Conservation (phyloP, 2,888 invertebrate species). For the Drosophila anomelani region DNA sequence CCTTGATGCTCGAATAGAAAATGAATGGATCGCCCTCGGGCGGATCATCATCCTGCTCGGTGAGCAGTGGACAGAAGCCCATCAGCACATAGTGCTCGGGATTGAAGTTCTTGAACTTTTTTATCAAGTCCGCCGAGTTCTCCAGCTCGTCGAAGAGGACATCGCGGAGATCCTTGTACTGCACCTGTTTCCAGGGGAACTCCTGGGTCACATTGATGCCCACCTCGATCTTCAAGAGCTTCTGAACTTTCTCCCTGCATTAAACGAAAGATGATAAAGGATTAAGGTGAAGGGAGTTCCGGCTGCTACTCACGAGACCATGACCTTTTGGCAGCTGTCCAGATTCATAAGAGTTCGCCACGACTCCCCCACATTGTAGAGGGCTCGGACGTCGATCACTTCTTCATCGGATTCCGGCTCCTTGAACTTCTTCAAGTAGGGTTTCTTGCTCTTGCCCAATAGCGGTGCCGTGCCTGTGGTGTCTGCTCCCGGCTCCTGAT, state of each 20-base stretch:
- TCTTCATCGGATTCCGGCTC: slow-evolving; percentile 73
- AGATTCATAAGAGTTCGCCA: slow-evolving; percentile 74
- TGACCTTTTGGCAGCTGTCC: slow-evolving; percentile 69
- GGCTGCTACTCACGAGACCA: slow-evolving; percentile 66
- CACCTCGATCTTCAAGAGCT: slow-evolving; percentile 87
- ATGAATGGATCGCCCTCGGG: slow-evolving; percentile 89
- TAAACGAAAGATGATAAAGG: neutral
- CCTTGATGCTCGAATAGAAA: slow-evolving; percentile 86
- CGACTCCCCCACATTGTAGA: slow-evolving; percentile 71
- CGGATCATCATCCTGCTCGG: slow-evolving; percentile 85
- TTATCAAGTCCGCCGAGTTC: slow-evolving; percentile 84
- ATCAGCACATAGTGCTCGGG: slow-evolving; percentile 86
- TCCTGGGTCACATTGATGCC: slow-evolving; percentile 90
- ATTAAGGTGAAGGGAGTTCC: accelerated
- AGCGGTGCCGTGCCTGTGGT: no score
- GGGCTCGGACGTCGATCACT: slow-evolving; percentile 40
- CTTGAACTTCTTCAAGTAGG: slow-evolving; percentile 64
- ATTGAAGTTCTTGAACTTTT: slow-evolving; percentile 83
- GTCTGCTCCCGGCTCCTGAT: slow-evolving; percentile 10
- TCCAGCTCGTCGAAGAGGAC: slow-evolving; percentile 85
- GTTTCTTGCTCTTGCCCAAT: slow-evolving; percentile 8
- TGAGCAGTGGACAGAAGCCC: slow-evolving; percentile 89
- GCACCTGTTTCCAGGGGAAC: slow-evolving; percentile 89
- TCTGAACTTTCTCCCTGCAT: slow-evolving; percentile 67
- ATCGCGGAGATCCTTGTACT: slow-evolving; percentile 87